These are phyloP conservation scores for Morelia viridis DNA, from an alignment of 2,797 vertebrate genomes.

Conservation along the genomic window DNA sequence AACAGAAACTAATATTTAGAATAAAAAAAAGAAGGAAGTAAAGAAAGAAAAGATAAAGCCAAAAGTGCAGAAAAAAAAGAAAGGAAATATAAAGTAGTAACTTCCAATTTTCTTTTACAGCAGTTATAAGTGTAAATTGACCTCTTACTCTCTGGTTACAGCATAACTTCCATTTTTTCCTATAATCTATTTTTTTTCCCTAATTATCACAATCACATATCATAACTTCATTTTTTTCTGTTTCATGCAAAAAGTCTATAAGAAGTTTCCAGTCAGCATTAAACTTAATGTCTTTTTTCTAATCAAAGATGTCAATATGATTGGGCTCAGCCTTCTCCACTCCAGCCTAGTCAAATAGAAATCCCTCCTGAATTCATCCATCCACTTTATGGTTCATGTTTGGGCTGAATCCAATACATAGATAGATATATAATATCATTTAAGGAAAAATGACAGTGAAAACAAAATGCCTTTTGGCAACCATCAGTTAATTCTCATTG, in stretches of 20 bases:
- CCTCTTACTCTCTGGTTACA: neutral
- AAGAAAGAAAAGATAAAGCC: neutral
- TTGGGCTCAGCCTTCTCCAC: neutral
- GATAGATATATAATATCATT: neutral
- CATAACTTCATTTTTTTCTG: neutral
- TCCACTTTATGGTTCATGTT: neutral
- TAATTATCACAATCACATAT: neutral
- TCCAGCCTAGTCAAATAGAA: neutral
- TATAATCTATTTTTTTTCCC: neutral
- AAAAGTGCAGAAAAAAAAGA: too few relatives aligned
- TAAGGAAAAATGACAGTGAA: neutral
- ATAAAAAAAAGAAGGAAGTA: neutral
- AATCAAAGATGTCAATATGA: neutral
- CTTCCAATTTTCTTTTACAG: neutral
- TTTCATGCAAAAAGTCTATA: neutral
- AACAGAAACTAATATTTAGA: neutral
- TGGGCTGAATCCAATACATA: neutral
- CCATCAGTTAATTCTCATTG: neutral
- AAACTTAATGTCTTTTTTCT: neutral
- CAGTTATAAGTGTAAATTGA: neutral
- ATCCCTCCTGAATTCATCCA: neutral
- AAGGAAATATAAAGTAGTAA: neutral
- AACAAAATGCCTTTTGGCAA: conserved; percentile 12
- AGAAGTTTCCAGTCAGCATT: neutral
- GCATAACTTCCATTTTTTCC: neutral